Conservation (phyloP, 2,888 invertebrate genomes). For the Vandiemenella viatica region DNA sequence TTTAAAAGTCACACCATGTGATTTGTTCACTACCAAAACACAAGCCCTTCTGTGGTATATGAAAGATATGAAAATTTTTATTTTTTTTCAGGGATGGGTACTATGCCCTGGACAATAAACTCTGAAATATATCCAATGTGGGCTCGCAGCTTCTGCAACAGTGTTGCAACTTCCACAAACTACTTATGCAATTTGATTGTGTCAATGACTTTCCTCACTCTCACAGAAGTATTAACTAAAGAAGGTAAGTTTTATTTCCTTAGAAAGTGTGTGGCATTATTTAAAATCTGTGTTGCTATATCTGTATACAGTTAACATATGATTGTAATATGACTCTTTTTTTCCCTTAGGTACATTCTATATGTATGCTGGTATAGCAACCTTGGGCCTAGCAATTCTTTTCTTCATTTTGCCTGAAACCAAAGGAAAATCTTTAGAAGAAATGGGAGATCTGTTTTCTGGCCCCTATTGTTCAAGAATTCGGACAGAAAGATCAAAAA, state of each 20-base stretch:
- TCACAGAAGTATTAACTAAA: conserved; percentile 28
- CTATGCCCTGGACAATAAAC: conserved; percentile 39
- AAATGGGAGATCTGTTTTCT: conserved; percentile 31
- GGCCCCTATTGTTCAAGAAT: conserved; percentile 7
- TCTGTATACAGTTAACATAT: neutral
- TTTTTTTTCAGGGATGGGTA: conserved; percentile 30
- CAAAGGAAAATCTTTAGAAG: conserved; percentile 32
- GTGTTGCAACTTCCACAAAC: conserved; percentile 32
- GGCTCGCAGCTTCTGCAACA: conserved; percentile 34
- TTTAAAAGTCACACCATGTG: too few relatives aligned
- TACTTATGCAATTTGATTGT: conserved; percentile 36
- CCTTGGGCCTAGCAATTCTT: conserved; percentile 31
- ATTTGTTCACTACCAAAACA: too few relatives aligned
- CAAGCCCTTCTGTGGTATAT: too few relatives aligned
- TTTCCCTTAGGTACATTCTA: conserved; percentile 33
- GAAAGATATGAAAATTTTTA: neutral
- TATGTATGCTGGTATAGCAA: conserved; percentile 33
- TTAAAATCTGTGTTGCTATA: neutral
- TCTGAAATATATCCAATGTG: conserved; percentile 38
- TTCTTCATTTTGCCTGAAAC: conserved; percentile 35
- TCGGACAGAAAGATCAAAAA: conserved; percentile 9
- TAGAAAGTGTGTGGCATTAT: neutral
- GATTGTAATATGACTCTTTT: neutral
- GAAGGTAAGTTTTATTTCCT: conserved; percentile 25
- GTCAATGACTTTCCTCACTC: conserved; percentile 34